Percentiles rank a stretch among this genome's conserved stretches.
Evolutionary conservation across 2,797 vertebrate genomes (phyloP).

Genomic region (Pelodytes ibericus): DNA sequence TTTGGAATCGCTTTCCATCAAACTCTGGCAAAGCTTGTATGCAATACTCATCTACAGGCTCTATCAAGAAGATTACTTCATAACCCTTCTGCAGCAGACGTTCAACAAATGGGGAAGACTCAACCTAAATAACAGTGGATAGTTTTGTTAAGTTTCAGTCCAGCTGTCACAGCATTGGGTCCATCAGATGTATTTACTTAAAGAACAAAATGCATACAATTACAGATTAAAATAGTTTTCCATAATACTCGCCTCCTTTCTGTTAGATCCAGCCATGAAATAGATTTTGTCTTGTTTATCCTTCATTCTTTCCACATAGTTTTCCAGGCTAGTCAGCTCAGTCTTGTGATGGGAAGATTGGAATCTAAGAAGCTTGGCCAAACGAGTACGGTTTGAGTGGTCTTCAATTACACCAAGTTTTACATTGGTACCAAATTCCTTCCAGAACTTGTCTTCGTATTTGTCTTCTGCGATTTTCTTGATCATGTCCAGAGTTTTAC

Average conservation of each 20-base stretch:
- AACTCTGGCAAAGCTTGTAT: slow-evolving; percentile 97
- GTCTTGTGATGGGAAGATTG: slow-evolving; percentile 90
- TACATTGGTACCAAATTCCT: slow-evolving; percentile 98
- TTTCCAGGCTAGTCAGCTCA: slow-evolving; percentile 84
- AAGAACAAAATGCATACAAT: background rate
- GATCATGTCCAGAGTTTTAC: slow-evolving; percentile 98
- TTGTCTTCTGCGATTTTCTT: slow-evolving; percentile 97
- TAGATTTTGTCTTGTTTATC: slow-evolving; percentile 99
- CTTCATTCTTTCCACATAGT: slow-evolving; percentile 98
- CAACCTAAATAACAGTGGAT: slow-evolving; percentile 73
- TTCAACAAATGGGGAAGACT: slow-evolving; percentile 96
- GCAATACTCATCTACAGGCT: slow-evolving; percentile 98
- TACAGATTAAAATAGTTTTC: background rate
- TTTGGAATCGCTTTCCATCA: slow-evolving; percentile 96
- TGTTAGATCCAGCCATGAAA: slow-evolving; percentile 95
- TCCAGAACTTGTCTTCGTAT: slow-evolving; percentile 97
- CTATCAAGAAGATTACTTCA: slow-evolving; percentile 96
- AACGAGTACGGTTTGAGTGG: slow-evolving; percentile 95
- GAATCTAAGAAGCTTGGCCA: slow-evolving; percentile 96
- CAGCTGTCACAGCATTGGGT: no score
- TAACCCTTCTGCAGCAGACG: slow-evolving; percentile 95
- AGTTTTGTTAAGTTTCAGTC: background rate
- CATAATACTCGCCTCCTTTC: slow-evolving; percentile 82
- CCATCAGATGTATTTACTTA: no score
- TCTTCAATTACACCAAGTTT: slow-evolving; percentile 99